Base-by-base conservation (phyloP, 2,113 vertebrate genomes). In the Gila orcuttii region DNA sequence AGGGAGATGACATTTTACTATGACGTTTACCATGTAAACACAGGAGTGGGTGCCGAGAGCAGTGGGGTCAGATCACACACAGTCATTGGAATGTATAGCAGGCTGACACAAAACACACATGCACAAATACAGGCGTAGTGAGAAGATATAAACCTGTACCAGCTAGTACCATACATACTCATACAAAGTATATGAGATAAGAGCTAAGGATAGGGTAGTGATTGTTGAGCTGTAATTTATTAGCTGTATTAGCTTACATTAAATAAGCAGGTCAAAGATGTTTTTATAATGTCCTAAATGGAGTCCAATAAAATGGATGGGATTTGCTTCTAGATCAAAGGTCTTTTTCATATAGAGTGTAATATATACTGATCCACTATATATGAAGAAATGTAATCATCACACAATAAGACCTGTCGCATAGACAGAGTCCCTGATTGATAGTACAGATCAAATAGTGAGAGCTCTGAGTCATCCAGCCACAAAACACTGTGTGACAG, bases 401-500 rank as follows among this genome's bases (percentile, higher is more conserved):
- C 11, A 25, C 2, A 59, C 55, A 60, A 13, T 39, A 15, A 15
- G 3, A 42, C 50, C 55, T 42, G 21, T 60, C 11, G 2, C 15
- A 33, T 31, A n/a, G 9, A 73, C 21, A 23, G 42, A 42, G 36
- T 42, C 19, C 6, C 17, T 28, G 6, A 39, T 52, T 47, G 10
- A 79, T 55, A 11, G 36, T 52, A 57, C 21, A 13, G 39, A 82
- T 42, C n/a, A 62, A 73, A 62, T 9, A 60, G 17, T 17, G 62
- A 76, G 86, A 80, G 87, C 68, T 89, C 64, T 84, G 69, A 85
- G 77, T 47, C 89, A 90, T 52, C 88, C 88, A 93, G 88, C 93
- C 85, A 12, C 64, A 31, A 93, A 93, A 94, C 73, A 0, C 36
- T 83, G 89, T 90, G 86, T 88, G 93, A 94, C 93, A 93, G 89